These are phyloP conservation scores for Caprella mutica DNA, from an alignment of 2,888 invertebrate species.

Conservation along the genomic window DNA sequence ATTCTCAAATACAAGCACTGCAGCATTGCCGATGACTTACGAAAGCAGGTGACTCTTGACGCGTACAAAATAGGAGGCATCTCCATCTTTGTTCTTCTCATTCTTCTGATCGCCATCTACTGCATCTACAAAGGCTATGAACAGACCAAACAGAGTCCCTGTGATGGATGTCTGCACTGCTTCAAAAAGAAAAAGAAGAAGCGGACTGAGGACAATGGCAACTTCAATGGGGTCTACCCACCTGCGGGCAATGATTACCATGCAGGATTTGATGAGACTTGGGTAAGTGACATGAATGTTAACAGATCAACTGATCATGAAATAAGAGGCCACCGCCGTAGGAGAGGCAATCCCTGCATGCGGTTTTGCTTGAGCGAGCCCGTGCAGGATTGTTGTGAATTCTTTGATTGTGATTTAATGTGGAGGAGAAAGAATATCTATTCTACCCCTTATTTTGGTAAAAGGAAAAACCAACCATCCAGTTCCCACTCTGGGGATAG, in stretches of 20 bases:
- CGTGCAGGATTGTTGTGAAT: constrained; percentile 34
- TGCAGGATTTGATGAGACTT: constrained; percentile 9
- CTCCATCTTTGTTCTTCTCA: constrained; percentile 22
- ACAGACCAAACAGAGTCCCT: constrained; percentile 29
- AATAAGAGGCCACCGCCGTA: too few relatives aligned
- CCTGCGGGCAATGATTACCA: background rate
- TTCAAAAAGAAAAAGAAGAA: constrained; percentile 17
- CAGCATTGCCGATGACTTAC: constrained; percentile 27
- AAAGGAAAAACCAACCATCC: constrained; percentile 14
- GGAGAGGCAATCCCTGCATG: constrained; percentile 23
- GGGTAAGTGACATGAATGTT: constrained; percentile 3
- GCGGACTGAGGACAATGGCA: constrained; percentile 1
- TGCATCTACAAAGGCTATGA: constrained; percentile 31
- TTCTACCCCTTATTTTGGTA: constrained; percentile 29
- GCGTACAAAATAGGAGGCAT: constrained; percentile 26
- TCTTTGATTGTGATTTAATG: constrained; percentile 34
- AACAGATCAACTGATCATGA: background rate
- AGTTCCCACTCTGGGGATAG: background rate
- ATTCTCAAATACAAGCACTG: constrained; percentile 29
- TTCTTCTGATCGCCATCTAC: constrained; percentile 20
- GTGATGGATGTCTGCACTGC: constrained; percentile 16
- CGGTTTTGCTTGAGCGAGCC: constrained; percentile 32
- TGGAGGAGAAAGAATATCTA: constrained; percentile 33
- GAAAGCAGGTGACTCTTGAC: constrained; percentile 27
- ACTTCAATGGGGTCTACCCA: background rate